These are phyloP conservation scores for Tragopan temminckii DNA, from an alignment of 2,797 vertebrate genomes.

Conservation along the genomic window DNA sequence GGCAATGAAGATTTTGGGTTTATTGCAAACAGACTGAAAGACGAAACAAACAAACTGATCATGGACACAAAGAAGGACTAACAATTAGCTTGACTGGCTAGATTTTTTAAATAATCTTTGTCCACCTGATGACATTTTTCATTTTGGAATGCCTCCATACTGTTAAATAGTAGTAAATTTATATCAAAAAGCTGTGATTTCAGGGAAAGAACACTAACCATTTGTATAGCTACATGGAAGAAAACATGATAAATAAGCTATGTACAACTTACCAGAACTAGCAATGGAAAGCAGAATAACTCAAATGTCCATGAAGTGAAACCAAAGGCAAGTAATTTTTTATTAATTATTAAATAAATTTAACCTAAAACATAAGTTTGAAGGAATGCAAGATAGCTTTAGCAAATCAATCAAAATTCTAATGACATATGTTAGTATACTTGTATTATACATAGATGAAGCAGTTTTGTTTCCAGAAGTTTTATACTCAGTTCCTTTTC, in stretches of 20 bases:
- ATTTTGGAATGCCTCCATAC: not conserved
- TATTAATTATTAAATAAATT: not conserved
- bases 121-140: not conserved
- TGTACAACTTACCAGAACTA: not conserved
- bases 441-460: not conserved
- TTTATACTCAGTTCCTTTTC: not conserved
- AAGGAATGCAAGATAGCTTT: not conserved
- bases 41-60: not conserved
- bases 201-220: not conserved
- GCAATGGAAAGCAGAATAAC: not conserved
- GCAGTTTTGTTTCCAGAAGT: not conserved
- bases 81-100: not conserved
- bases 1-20: not conserved
- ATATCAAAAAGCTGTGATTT: not conserved
- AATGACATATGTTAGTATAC: not conserved
- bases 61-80: not conserved
- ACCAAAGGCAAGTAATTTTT: not conserved
- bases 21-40: not conserved
- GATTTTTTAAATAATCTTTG: not conserved
- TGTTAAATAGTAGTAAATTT: not conserved
- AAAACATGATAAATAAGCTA: not conserved
- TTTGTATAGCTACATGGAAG: not conserved
- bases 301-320: not conserved
- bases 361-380: not conserved
- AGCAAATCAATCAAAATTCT: not conserved